A percentile compares a stretch with the other conserved stretches of the same genome.
Conservation (phyloP, 2,113 vertebrate species). For the Pteronura brasiliensis region DNA sequence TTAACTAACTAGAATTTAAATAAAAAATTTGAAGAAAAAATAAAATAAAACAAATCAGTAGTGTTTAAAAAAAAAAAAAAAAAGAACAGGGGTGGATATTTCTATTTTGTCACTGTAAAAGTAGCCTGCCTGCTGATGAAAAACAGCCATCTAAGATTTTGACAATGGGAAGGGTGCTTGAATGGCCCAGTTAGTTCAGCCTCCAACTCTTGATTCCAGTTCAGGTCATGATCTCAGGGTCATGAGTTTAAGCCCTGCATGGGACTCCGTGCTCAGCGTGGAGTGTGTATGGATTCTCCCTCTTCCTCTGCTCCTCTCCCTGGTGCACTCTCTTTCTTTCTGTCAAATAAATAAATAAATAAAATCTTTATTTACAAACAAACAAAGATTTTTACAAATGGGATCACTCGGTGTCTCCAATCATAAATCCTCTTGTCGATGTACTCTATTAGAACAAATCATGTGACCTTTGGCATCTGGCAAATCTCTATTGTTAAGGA, state of each 20-base stretch:
- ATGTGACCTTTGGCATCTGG: neutral
- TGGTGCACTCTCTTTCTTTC: neutral
- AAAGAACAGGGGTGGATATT: neutral
- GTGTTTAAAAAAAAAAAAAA: neutral
- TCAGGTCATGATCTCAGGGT: neutral
- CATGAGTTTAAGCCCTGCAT: neutral
- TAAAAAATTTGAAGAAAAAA: neutral
- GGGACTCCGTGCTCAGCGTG: neutral
- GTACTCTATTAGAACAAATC: neutral
- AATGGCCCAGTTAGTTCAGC: neutral
- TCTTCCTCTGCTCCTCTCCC: neutral
- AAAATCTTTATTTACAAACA: neutral
- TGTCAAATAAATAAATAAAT: neutral
- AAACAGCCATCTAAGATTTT: neutral
- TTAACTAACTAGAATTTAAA: neutral
- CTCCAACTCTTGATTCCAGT: neutral
- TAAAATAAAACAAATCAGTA: neutral
- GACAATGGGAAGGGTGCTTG: neutral
- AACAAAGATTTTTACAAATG: neutral
- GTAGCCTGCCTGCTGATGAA: neutral
- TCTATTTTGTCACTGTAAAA: neutral
- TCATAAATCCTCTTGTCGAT: neutral
- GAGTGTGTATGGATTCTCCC: neutral
- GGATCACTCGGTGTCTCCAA: too few relatives aligned
- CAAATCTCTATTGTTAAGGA: neutral